These are phyloP conservation scores for Pangasius krempfi DNA, from an alignment of 2,797 vertebrate genomes.

Conservation along the genomic window DNA sequence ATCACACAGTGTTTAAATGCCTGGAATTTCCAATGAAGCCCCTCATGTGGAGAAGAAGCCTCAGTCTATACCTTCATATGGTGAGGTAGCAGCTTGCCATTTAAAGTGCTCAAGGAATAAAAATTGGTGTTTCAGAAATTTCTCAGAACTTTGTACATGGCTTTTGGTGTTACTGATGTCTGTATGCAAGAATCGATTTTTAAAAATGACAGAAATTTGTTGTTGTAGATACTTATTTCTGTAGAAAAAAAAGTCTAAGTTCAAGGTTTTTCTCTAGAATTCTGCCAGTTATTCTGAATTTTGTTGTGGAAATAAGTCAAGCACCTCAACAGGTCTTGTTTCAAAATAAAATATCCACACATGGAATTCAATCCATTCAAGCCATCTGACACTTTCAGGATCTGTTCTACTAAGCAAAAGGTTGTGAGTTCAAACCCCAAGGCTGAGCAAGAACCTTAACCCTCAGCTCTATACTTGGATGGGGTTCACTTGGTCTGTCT, in stretches of 20 bases:
- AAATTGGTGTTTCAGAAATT: neutral
- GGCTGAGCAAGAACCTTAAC: neutral
- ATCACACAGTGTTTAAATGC: neutral
- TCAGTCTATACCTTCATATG: neutral
- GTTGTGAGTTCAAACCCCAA: neutral
- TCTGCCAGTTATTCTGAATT: neutral
- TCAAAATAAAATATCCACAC: neutral
- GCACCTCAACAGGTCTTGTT: neutral
- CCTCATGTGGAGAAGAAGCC: neutral
- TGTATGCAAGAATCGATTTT: neutral
- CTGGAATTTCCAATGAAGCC: neutral
- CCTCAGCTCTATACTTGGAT: neutral
- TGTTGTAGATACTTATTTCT: neutral
- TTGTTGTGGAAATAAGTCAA: neutral
- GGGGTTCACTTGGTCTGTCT: neutral
- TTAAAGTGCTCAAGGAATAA: slow-evolving; percentile 6
- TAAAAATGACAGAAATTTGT: neutral
- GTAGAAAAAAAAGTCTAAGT: neutral
- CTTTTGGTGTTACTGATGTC: neutral
- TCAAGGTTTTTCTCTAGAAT: neutral
- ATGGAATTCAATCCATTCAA: neutral
- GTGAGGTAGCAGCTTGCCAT: neutral
- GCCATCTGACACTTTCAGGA: neutral
- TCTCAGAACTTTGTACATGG: neutral
- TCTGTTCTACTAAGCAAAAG: neutral